These are phyloP conservation scores for Scaptomyza caliginosa DNA, from an alignment of 2,888 invertebrate genomes.

Conservation along the genomic window DNA sequence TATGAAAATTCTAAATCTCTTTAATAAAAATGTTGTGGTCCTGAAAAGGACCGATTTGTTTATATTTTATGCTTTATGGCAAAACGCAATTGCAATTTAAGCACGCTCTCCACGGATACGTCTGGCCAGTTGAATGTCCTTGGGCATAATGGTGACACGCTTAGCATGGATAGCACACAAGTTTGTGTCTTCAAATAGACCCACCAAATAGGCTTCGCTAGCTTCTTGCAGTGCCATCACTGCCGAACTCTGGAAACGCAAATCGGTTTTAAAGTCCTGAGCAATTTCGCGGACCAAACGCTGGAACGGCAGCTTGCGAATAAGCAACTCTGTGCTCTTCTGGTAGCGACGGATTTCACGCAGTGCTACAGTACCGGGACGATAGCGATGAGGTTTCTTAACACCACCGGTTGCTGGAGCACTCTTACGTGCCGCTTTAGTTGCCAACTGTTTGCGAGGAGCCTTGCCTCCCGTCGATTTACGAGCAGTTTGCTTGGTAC, in stretches of 20 bases:
- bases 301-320: no score
- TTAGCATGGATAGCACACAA: conserved; percentile 2
- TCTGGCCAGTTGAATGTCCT: conserved; percentile 87
- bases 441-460: conserved; percentile 42
- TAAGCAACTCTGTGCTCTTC: no score
- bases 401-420: conserved; percentile 32
- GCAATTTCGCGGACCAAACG: conserved; percentile 32
- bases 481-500: conserved; percentile 10
- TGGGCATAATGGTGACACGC: background rate
- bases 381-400: conserved; percentile 29
- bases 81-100: no score
- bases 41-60: conserved; percentile 49
- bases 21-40: conserved; percentile 25
- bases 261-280: conserved; percentile 37
- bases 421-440: conserved; percentile 38
- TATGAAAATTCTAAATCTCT: conserved; percentile 22
- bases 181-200: conserved; percentile 1
- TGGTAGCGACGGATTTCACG: no score
- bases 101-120: conserved; percentile 97
- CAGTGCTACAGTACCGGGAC: no score
- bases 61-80: no score
- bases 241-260: conserved; percentile 41
- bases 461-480: conserved; percentile 37
- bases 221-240: conserved; percentile 36
- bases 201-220: conserved; percentile 22